Conservation (phyloP, 2,797 vertebrate genomes). For the Cyclopterus lumpus region DNA sequence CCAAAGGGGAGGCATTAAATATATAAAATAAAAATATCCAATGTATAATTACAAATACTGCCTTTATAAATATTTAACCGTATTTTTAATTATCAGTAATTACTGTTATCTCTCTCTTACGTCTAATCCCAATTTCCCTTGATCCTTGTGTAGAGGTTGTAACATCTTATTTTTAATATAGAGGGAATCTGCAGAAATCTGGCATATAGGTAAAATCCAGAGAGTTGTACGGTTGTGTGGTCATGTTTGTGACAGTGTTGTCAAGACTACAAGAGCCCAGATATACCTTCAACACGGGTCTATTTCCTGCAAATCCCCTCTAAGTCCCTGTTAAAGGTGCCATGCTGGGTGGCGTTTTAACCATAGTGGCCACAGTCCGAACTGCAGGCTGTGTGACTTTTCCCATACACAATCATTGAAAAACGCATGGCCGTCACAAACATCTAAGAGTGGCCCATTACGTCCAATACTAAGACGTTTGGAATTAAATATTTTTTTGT, state of each 20-base stretch:
- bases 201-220: neutral
- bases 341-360: neutral
- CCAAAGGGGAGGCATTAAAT: neutral
- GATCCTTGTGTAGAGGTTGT: neutral
- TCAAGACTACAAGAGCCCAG: neutral
- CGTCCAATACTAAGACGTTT: too few species aligned
- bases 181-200: constrained; percentile 4
- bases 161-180: neutral
- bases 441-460: too few species aligned
- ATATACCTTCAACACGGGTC: neutral
- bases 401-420: neutral
- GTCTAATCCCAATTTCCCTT: neutral
- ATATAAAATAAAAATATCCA: neutral
- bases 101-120: too few species aligned
- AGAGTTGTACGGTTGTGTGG: neutral
- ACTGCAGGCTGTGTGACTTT: neutral
- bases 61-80: neutral
- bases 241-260: neutral
- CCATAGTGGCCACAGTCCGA: neutral
- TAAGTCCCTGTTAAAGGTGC: neutral
- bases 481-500: neutral
- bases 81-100: neutral
- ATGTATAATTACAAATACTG: neutral
- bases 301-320: neutral
- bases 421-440: neutral